A percentile compares a stretch with the other conserved stretches of the same genome.
Conservation (phyloP, 2,797 vertebrate genomes). For the Molothrus aeneus region DNA sequence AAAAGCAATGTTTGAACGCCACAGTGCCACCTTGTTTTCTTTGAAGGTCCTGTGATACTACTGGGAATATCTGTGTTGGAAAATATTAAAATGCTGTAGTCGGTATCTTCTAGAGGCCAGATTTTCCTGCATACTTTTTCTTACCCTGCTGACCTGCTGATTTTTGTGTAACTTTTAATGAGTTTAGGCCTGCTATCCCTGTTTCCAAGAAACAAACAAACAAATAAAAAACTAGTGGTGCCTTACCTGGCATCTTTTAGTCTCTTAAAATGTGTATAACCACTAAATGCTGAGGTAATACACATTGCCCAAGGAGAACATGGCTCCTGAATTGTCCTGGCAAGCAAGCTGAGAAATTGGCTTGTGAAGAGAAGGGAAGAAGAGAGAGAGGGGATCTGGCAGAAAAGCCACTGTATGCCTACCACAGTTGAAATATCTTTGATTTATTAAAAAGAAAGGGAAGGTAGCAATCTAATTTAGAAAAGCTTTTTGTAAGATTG, state of each 20-base stretch:
- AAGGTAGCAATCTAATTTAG: not conserved
- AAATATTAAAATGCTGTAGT: not conserved
- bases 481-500: not conserved
- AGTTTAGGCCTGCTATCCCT: not conserved
- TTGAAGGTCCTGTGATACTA: not conserved
- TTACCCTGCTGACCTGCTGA: not conserved
- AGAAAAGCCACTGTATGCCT: not conserved
- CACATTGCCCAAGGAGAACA: rapidly evolving
- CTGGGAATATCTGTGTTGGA: not conserved
- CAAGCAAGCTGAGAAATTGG: not conserved
- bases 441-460: not conserved
- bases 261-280: not conserved
- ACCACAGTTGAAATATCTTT: not conserved
- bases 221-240: not conserved
- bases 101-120: not conserved
- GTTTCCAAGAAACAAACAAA: not conserved
- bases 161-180: not conserved
- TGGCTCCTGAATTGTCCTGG: not conserved
- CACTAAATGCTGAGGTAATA: not conserved
- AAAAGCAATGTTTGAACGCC: not conserved
- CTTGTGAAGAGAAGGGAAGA: not conserved
- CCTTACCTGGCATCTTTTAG: not conserved
- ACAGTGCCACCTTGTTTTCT: not conserved
- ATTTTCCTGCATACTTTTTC: not conserved
- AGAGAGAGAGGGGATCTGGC: not conserved